These are phyloP conservation scores for Cromileptes altivelis DNA, from an alignment of 2,113 vertebrate species.

Conservation along the genomic window DNA sequence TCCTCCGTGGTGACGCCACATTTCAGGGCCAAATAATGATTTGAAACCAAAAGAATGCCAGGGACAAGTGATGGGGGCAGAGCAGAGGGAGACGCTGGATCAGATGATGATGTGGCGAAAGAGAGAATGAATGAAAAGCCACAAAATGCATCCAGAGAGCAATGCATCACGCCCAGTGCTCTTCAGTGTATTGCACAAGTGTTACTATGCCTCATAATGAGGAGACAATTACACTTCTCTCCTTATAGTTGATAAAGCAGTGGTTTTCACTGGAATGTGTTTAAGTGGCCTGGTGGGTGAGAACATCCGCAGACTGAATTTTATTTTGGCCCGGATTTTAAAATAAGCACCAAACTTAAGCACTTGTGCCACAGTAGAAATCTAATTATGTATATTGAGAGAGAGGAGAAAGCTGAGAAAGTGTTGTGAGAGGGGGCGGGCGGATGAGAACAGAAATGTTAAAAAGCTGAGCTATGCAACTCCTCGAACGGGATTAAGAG, in stretches of 20 bases:
- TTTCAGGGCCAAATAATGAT: constrained; percentile 9
- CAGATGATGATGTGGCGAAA: background rate
- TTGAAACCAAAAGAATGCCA: constrained; percentile 19
- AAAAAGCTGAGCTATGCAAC: constrained; percentile 74
- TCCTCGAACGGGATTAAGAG: constrained; percentile 60
- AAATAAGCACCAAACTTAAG: constrained; percentile 28
- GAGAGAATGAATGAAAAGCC: constrained; percentile 2
- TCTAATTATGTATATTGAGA: constrained; percentile 42
- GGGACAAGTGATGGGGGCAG: background rate
- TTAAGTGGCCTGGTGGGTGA: background rate
- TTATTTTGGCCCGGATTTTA: constrained; percentile 2
- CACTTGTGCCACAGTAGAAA: constrained; percentile 33
- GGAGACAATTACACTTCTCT: background rate
- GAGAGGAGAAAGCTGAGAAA: constrained; percentile 17
- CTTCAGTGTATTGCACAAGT: background rate
- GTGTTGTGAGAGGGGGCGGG: background rate
- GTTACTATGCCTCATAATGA: background rate
- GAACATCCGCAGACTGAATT: background rate
- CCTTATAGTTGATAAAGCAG: background rate
- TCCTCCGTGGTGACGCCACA: background rate
- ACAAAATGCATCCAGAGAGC: background rate
- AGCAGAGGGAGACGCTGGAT: background rate
- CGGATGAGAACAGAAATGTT: constrained; percentile 51
- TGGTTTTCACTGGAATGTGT: constrained; percentile 29
- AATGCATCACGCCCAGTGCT: background rate